Conservation (phyloP, 2,888 invertebrate genomes). For the Thereva nobilitata region DNA sequence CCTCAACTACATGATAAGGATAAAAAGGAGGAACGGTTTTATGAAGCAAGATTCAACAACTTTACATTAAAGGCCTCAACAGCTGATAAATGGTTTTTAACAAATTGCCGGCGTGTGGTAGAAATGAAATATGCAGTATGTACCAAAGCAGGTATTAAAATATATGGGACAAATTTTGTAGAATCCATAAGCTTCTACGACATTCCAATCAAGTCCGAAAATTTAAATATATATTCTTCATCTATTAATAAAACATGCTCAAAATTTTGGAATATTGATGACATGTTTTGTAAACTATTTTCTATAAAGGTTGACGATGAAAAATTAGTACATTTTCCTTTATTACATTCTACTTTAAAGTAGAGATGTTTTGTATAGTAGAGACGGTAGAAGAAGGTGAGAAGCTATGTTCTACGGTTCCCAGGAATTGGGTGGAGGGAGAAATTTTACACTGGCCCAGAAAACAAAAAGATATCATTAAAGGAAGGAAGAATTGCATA, state of each 20-base stretch:
- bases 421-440: neutral
- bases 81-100: constrained; percentile 9
- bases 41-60: constrained; percentile 35
- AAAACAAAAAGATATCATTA: neutral
- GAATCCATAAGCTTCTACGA: neutral
- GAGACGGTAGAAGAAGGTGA: neutral
- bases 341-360: neutral
- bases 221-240: constrained; percentile 39
- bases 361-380: neutral
- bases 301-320: neutral
- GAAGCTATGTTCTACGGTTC: neutral
- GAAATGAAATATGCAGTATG: neutral
- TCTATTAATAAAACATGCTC: constrained; percentile 28
- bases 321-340: neutral
- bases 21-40: constrained; percentile 12
- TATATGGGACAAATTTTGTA: neutral
- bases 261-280: constrained; percentile 27
- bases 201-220: constrained; percentile 38
- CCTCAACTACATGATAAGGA: neutral
- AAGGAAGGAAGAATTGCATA: neutral
- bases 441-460: neutral
- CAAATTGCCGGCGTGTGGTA: neutral
- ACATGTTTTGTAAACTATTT: constrained; percentile 6
- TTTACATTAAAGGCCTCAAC: constrained; percentile 1
- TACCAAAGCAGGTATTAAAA: neutral